These are phyloP conservation scores for Limnephilus auricula DNA, from an alignment of 2,888 invertebrate species.

Conservation along the genomic window DNA sequence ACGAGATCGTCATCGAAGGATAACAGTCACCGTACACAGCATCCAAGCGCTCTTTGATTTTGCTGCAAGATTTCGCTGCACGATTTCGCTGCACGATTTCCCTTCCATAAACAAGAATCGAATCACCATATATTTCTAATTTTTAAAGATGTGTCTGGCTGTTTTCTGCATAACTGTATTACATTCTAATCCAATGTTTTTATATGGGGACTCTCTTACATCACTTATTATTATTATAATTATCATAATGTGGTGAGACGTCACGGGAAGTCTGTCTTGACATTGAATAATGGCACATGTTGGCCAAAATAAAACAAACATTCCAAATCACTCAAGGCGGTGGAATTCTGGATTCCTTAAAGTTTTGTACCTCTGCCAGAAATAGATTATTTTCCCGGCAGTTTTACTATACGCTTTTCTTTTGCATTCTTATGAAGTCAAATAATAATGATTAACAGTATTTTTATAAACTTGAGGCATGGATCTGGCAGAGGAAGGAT, in stretches of 20 bases:
- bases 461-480: not conserved
- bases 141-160: no score
- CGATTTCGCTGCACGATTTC: no score
- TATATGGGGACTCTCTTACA: conserved; percentile 57
- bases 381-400: conserved; percentile 12
- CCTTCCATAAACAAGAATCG: no score
- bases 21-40: no score
- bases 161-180: no score
- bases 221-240: conserved; percentile 53
- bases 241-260: conserved; percentile 49
- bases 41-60: no score
- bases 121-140: no score
- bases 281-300: conserved; percentile 59
- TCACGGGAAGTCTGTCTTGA: conserved; percentile 45
- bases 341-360: conserved; percentile 55
- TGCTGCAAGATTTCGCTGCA: no score
- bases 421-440: not conserved
- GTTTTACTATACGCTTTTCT: not conserved
- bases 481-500: no score
- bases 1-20: no score
- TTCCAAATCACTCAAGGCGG: conserved; percentile 43
- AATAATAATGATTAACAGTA: not conserved
- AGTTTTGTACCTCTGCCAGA: conserved; percentile 49
- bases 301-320: conserved; percentile 54
- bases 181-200: not conserved